Conservation (phyloP, 1,140 invertebrate species). For the Cardiocondyla obscurior region DNA sequence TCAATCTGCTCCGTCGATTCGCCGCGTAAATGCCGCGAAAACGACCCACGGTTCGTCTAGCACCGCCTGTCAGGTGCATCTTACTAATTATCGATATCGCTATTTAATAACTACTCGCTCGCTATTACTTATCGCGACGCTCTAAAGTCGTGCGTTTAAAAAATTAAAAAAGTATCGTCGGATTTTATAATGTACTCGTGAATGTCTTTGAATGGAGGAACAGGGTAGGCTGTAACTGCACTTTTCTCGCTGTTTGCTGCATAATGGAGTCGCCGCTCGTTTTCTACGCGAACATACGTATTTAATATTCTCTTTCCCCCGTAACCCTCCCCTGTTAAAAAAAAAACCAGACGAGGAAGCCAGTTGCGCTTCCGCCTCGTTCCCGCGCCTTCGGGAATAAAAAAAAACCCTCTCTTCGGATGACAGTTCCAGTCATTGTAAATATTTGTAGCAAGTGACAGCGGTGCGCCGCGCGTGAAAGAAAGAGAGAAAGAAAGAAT, state of each 20-base stretch:
- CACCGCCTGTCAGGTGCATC: constrained; percentile 38
- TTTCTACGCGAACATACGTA: constrained; percentile 26
- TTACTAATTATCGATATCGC: constrained; percentile 64
- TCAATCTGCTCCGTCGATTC: constrained; percentile 13
- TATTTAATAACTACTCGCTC: constrained; percentile 69
- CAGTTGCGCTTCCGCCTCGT: background rate
- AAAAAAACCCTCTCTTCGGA: constrained; percentile 35
- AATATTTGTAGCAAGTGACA: constrained; percentile 79
- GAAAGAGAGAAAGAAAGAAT: background rate
- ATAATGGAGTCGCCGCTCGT: constrained; percentile 36
- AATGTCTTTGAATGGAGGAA: constrained; percentile 81
- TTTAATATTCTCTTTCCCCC: background rate
- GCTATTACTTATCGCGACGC: constrained; percentile 61
- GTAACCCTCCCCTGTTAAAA: background rate
- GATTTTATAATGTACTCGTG: constrained; percentile 65
- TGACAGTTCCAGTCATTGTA: constrained; percentile 73
- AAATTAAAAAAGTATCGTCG: constrained; percentile 71
- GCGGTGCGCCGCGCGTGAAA: constrained; percentile 72
- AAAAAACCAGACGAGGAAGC: background rate
- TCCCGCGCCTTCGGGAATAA: background rate
- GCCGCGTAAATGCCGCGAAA: background rate
- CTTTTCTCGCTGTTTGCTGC: constrained; percentile 76
- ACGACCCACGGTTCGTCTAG: constrained; percentile 14
- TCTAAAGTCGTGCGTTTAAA: constrained; percentile 50
- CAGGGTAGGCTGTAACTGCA: constrained; percentile 82